Conservation (phyloP, 2,888 invertebrate genomes). For the Caenorhabditis zanzibari region DNA sequence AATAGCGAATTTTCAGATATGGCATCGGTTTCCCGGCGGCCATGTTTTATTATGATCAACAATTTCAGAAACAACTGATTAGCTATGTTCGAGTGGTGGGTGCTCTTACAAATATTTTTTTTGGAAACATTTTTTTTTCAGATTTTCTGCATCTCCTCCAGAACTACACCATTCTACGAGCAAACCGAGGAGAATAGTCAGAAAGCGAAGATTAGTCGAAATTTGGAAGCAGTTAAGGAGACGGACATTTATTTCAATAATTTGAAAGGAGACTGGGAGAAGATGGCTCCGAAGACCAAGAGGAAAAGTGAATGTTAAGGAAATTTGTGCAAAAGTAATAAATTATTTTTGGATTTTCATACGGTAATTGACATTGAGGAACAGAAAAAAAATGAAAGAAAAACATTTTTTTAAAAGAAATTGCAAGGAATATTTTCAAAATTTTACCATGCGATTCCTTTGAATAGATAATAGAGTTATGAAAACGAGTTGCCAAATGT, state of each 20-base stretch:
- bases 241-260: conserved; percentile 56
- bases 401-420: too few species aligned
- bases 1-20: conserved; percentile 47
- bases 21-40: conserved; percentile 69
- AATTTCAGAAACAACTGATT: conserved; percentile 55
- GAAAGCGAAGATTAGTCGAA: conserved; percentile 6
- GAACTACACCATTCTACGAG: conserved; percentile 49
- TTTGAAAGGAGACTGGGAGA: conserved; percentile 63
- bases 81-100: conserved; percentile 47
- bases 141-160: conserved; percentile 33
- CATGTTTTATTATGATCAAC: conserved; percentile 68
- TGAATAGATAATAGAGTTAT: too few species aligned
- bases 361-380: too few species aligned
- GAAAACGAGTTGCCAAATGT: too few species aligned
- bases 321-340: neutral
- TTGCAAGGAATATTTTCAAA: too few species aligned
- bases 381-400: too few species aligned
- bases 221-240: conserved; percentile 44
- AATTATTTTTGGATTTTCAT: neutral
- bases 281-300: conserved; percentile 40
- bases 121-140: conserved; percentile 25
- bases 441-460: too few species aligned
- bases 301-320: conserved; percentile 20
- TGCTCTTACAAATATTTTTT: too few species aligned
- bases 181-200: conserved; percentile 29